Evolutionary conservation across 2,797 vertebrate genomes (phyloP), one percentile per base, ranked within the genome.

Genomic region (Spinus pinus): DNA sequence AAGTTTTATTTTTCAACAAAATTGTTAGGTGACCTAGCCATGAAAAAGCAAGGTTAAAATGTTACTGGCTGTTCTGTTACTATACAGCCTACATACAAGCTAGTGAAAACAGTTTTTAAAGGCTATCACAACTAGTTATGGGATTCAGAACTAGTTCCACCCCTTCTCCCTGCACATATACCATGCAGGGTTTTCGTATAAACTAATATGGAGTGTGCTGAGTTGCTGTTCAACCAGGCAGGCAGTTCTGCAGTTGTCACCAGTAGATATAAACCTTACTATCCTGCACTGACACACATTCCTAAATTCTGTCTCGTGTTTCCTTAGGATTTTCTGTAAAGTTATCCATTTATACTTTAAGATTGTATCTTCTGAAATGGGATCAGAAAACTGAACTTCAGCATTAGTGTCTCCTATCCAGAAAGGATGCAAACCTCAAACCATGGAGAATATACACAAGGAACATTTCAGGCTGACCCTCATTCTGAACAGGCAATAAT

Each of bases 131-230:
- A 44, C 41, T 42, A 51, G 10, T 19, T 39, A 22, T 0, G 4
- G 23, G 12, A 75, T 31, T 57, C 46, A 27, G 46, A 94, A 50
- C 21, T 18, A n/a, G 16, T 10, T 57, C 18, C 22, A 53, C 6
- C 4, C 27, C 8, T 90, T 75, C 8, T 56, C 57, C 39, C 56
- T 80, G n/a, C 42, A 60, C 21, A 44, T 7, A 21, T 6, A 42
- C 12, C 12, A n/a, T 5, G 15, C 2, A 62, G 14, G 1, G 8
- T 11, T 49, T 61, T 64, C 69, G 54, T 31, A 65, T 30, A 33
- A 75, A 39, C n/a, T 50, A 22, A 14, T 75, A 23, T 28, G 0
- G 0, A 69, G n/a, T 1, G 0, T 65, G 10, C 7, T 2, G 6
- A 80, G 67, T 6, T 79, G 46, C 15, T 83, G 9, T 56, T 77